A percentile compares a stretch with the other conserved stretches of the same genome.
These are phyloP conservation scores for Xanthostigma xanthostigma DNA, from an alignment of 2,888 invertebrate genomes.

Conservation along the genomic window DNA sequence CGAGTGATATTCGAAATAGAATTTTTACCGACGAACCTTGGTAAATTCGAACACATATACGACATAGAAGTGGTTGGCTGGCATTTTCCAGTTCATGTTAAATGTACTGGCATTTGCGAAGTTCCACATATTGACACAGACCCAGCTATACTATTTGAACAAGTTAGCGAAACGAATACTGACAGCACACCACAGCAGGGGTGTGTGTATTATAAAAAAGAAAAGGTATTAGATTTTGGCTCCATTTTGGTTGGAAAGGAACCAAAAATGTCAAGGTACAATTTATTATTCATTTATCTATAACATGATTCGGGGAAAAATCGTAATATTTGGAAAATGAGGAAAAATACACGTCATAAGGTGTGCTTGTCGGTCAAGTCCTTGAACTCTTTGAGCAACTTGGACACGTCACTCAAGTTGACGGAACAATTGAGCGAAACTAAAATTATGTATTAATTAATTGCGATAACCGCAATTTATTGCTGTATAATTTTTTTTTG, in stretches of 20 bases:
- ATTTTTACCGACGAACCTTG: constrained; percentile 20
- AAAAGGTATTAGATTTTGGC: constrained; percentile 23
- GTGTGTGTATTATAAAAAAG: constrained; percentile 18
- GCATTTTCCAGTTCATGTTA: constrained; percentile 14
- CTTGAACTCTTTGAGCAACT: too few species aligned
- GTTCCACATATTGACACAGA: constrained; percentile 21
- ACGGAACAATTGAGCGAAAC: too few species aligned
- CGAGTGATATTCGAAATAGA: constrained; percentile 12
- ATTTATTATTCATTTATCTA: too few species aligned
- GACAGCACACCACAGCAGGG: constrained; percentile 14
- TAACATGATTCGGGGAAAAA: too few species aligned
- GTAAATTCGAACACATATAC: constrained; percentile 19
- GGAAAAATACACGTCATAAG: too few species aligned
- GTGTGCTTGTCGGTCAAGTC: too few species aligned
- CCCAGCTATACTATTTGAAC: constrained; percentile 20
- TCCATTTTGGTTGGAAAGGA: constrained; percentile 2
- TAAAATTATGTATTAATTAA: too few species aligned
- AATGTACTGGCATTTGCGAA: constrained; percentile 21
- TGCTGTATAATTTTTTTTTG: too few species aligned
- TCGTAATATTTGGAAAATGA: too few species aligned
- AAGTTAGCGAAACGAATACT: constrained; percentile 13
- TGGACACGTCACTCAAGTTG: too few species aligned
- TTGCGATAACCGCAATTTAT: too few species aligned
- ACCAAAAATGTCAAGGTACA: not conserved
- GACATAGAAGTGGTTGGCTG: constrained; percentile 20